Conservation (phyloP, 2,113 vertebrate species). For the Podilymbus podiceps region DNA sequence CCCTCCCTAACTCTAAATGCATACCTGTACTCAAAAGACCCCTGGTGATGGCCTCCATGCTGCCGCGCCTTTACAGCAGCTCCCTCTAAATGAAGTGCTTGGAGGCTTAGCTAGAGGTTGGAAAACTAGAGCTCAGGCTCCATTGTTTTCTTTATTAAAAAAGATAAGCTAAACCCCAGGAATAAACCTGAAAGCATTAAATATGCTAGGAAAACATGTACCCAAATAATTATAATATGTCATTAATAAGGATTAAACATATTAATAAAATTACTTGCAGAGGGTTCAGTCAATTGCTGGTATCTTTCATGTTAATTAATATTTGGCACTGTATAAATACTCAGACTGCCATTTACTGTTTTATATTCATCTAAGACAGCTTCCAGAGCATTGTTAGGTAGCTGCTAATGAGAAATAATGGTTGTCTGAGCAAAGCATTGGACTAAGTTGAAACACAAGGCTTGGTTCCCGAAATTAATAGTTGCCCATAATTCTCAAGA, state of each 20-base stretch:
- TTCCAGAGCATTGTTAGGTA: not conserved
- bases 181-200: not conserved
- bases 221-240: not conserved
- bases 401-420: not conserved
- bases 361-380: not conserved
- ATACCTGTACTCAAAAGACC: fast-evolving
- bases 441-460: not conserved
- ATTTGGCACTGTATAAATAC: constrained; percentile 1
- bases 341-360: not conserved
- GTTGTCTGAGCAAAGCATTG: not conserved
- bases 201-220: not conserved
- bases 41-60: not conserved
- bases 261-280: constrained; percentile 31
- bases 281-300: constrained; percentile 3
- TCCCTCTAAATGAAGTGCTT: not conserved
- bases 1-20: not conserved
- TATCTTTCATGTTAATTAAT: constrained; percentile 41
- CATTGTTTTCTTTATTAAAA: not conserved
- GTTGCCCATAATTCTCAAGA: not conserved
- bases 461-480: not conserved
- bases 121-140: not conserved
- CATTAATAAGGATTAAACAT: constrained; percentile 32
- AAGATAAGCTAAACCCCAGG: not conserved
- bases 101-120: not conserved
- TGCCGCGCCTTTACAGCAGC: not conserved